Base-by-base conservation (phyloP, 1,140 invertebrate genomes). In the Dryas iulia region DNA sequence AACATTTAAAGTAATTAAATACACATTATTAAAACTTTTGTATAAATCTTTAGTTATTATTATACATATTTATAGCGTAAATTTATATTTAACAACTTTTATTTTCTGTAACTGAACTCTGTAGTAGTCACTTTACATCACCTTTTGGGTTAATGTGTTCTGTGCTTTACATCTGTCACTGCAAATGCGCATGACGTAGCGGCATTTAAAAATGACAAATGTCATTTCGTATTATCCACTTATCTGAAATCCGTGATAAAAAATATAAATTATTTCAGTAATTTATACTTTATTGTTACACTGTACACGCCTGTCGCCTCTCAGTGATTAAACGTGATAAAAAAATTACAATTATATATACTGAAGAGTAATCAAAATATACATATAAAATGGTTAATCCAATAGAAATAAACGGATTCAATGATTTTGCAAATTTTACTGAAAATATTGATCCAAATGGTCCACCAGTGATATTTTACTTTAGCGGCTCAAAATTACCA, bases 401-500 rank as follows among this genome's bases (percentile, higher is more conserved):
- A 31, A 73, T 89, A 25, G 67, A 86, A 69, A 65, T 90, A 6
- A 86, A 84, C 60, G 85, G 85, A 3, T 89, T 83, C 70, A 80
- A 88, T 11, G 81, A 84, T n/a, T 91, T 90, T 68, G 59, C 53
- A 31, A 83, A 87, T 71, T 90, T 86, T 64, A 77, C 77, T 8
- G 74, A 84, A 14, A 77, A 64, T 18, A 78, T 90, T 28, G 77
- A 86, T 33, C 18, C 63, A 3, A 79, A 82, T 26, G 80, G 78
- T 18, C 78, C 77, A 69, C 78, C 92, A 1, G 92, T 95, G 28
- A 90, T 94, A 76, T 92, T 96, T 12, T 93, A 95, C 21, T 96
- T 94, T 74, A 94, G 92, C 71, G 96, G 96, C 28, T 92, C 93
- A 14, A 96, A 95, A 82, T 78, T 93, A 33, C 83, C 93, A n/a